Percentiles rank a stretch among this genome's conserved stretches.
phyloP scores from a whole-genome alignment of 2,888 invertebrate genomes.

The Acanthacorydalis orientalis region DNA sequence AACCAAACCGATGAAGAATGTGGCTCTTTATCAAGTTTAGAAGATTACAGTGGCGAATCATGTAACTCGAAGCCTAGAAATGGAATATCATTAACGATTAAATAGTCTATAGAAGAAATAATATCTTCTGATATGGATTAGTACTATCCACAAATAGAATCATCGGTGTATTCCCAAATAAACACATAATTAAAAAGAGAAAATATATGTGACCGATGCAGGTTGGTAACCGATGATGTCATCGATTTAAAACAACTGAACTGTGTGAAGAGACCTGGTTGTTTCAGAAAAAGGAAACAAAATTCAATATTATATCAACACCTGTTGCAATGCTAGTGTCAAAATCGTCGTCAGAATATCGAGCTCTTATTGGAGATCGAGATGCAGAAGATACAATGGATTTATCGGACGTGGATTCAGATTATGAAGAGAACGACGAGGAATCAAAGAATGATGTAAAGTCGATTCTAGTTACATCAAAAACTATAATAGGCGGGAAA shows the following conservation, averaged over 20 bases:
- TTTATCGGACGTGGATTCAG: slow-evolving; percentile 53
- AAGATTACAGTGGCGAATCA: slow-evolving; percentile 21
- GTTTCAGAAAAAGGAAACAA: slow-evolving; percentile 55
- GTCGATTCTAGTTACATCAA: slow-evolving; percentile 40
- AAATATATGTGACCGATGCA: background rate
- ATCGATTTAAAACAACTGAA: background rate
- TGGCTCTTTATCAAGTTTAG: slow-evolving; percentile 22
- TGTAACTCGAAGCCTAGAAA: slow-evolving; percentile 21
- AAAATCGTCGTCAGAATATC: slow-evolving; percentile 60
- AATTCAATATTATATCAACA: slow-evolving; percentile 31
- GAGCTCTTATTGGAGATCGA: slow-evolving; percentile 62
- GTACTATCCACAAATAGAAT: slow-evolving; percentile 4
- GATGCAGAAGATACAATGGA: slow-evolving; percentile 77
- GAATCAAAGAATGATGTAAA: slow-evolving; percentile 19
- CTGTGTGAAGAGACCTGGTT: slow-evolving; percentile 87
- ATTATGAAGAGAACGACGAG: slow-evolving; percentile 18
- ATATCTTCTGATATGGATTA: slow-evolving; percentile 20
- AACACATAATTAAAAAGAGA: background rate
- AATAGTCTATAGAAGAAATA: slow-evolving; percentile 23
- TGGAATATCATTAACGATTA: slow-evolving; percentile 22
- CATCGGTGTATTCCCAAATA: slow-evolving; percentile 5
- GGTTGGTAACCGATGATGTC: background rate
- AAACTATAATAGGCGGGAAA: slow-evolving; percentile 50
- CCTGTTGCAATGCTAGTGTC: slow-evolving; percentile 81
- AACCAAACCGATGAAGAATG: slow-evolving; percentile 12